Evolutionary conservation across 2,113 vertebrate species (phyloP), one percentile per base, ranked within the genome.

Genomic region (Podarcis cretensis): DNA sequence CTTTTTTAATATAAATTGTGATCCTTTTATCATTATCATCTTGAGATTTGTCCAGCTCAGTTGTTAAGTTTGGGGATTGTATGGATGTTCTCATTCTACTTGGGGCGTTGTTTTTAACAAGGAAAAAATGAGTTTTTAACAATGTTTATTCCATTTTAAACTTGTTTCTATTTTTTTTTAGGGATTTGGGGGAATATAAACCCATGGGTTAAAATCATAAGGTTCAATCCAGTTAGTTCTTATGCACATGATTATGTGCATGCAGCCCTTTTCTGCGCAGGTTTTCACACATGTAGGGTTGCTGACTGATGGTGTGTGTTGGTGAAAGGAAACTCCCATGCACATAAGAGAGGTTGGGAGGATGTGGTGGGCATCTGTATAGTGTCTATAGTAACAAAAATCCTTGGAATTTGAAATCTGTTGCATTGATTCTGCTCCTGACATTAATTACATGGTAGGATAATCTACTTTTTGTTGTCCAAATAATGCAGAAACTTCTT

Each of bases 91-190:
- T 88, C 89, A 2, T 92, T 91, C 82, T 90, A 95, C 86, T 89
- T 90, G 89, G 91, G 89, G n/a, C 54, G 84, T 90, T 94, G 91
- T 91, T 94, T 96, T 91, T 93, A 85, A 79, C n/a, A 92, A 6
- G 3, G 1, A 2, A 40, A 87, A 86, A 74, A 93, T 83, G 63
- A 48, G 83, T 91, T 78, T 57, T 90, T 69, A 40, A 12, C 81
- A 90, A 25, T 79, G 65, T 87, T 75, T 93, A 83, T 91, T 90
- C 73, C 54, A 90, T 16, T 63, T 90, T 79, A 84, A 93, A 74
- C 87, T 83, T 20, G 71, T 89, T 93, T 89, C 77, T 83, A 32
- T 90, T 89, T 84, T 74, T 79, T 43, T n/a, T 90, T 32, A 87
- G 48, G 48, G 48, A 54, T 54, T 54, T 54, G 48, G 9, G 9